Percentiles rank a stretch among this genome's conserved stretches.
Conservation (phyloP, 2,888 invertebrate species). For the Rhagonycha fulva region DNA sequence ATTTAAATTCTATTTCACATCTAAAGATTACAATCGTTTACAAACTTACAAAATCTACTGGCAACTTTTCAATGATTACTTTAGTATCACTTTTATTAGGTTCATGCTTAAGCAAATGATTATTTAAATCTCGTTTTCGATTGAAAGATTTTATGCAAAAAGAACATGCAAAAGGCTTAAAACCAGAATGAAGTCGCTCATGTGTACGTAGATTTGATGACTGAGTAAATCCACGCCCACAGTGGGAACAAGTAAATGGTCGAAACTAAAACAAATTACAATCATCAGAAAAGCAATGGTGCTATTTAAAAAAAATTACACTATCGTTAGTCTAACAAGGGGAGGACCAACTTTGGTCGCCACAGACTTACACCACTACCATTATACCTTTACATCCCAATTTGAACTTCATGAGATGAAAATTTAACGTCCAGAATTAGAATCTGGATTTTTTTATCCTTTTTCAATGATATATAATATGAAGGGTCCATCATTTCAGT, state of each 20-base stretch:
- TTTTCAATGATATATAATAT: too few species aligned
- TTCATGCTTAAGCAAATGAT: conserved; percentile 35
- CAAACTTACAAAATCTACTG: not conserved
- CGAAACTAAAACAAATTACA: conserved; percentile 25
- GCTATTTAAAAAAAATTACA: not conserved
- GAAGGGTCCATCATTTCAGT: too few species aligned
- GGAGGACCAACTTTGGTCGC: too few species aligned
- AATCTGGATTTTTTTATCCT: too few species aligned
- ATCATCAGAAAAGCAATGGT: not conserved
- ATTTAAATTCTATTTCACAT: too few species aligned
- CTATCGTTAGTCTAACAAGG: too few species aligned
- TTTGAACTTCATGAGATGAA: too few species aligned
- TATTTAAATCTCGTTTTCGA: conserved; percentile 36
- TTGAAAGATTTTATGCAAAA: conserved; percentile 33
- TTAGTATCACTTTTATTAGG: not conserved
- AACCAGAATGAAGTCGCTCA: conserved; percentile 34
- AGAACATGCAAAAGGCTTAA: conserved; percentile 30
- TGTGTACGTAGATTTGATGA: conserved; percentile 38
- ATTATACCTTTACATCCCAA: too few species aligned
- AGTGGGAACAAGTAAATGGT: conserved; percentile 35
- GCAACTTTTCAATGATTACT: not conserved
- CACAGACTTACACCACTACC: too few species aligned
- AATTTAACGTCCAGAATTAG: too few species aligned
- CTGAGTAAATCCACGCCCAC: conserved; percentile 35
- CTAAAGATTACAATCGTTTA: not conserved